phyloP scores from a whole-genome alignment of 2,888 invertebrate species.

The Amphiduros pacificus region DNA sequence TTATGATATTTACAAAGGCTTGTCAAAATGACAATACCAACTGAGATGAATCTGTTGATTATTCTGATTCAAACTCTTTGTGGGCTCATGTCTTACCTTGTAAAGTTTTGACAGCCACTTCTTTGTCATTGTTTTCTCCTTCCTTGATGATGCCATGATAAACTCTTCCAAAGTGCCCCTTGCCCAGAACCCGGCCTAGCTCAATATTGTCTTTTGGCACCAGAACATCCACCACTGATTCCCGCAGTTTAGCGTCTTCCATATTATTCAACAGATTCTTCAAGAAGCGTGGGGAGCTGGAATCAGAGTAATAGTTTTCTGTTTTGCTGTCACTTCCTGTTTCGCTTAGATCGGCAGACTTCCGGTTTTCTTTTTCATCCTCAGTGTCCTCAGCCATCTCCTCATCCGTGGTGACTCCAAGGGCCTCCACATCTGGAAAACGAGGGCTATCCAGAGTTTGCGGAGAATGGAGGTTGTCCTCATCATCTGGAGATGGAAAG shows the following conservation, averaged over 20 bases:
- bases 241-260: slow-evolving; percentile 42
- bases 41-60: background rate
- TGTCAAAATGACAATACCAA: background rate
- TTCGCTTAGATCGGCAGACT: background rate
- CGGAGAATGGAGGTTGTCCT: too few relatives aligned
- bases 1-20: background rate
- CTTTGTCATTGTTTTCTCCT: slow-evolving; percentile 40
- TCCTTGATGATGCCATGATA: slow-evolving; percentile 46
- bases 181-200: slow-evolving; percentile 58
- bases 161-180: slow-evolving; percentile 59
- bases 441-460: too few relatives aligned
- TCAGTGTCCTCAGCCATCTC: too few relatives aligned
- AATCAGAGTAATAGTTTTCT: too few relatives aligned
- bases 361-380: too few relatives aligned
- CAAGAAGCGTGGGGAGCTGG: slow-evolving; percentile 27
- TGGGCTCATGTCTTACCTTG: slow-evolving; percentile 52
- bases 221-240: slow-evolving; percentile 44
- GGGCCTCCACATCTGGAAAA: too few relatives aligned
- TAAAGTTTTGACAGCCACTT: slow-evolving; percentile 57
- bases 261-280: slow-evolving; percentile 44
- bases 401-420: too few relatives aligned
- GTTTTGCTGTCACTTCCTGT: background rate
- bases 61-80: too few relatives aligned
- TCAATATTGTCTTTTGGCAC: slow-evolving; percentile 53
- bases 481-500: too few relatives aligned